Evolutionary conservation across 2,797 vertebrate species (phyloP), one percentile per base, ranked within the genome.

Genomic region (Anolis apletophallus): DNA sequence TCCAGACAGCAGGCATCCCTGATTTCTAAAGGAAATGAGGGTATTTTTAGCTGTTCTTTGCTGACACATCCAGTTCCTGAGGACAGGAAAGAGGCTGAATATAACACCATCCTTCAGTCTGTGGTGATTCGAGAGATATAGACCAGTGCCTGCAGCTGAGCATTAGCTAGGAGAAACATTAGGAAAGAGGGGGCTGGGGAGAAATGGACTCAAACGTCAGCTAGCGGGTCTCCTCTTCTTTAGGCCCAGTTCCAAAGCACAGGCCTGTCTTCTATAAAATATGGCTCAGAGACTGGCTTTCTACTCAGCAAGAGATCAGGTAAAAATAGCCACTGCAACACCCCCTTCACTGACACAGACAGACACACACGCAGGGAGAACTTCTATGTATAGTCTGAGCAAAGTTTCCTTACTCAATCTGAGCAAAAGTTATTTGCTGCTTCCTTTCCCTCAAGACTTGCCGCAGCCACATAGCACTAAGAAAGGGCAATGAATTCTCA

Each of bases 1-100:
- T 69, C 69, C 59, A 34, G 71, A 55, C 72, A 91, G 32, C 59
- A 52, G 2, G 10, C n/a, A 19, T 14, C 80, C 81, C 85, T 57
- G 64, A 83, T 73, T 85, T 19, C 81, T 87, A 26, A 68, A 36
- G 16, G 64, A 88, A 86, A 0, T 0, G 0, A 0, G 0, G 17
- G 1, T 17, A 14, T 78, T 86, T 82, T 76, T 74, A 10, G 0
- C 16, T 2, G 83, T 68, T 3, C 77, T 64, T 50, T 46, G 0
- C 67, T 82, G 84, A 88, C 88, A 79, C 68, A 83, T 88, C 75
- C 80, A 86, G 68, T 36, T 87, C 50, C 74, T 1, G 1, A n/a
- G 80, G 17, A 77, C 1, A 3, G 90, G 85, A 89, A 91, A 91
- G 88, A 5, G 32, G 84, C 14, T 0, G 0, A 87, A 57, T 9